These are phyloP conservation scores for Drosophila kepulauana DNA, from an alignment of 1,140 invertebrate species.

Conservation along the genomic window DNA sequence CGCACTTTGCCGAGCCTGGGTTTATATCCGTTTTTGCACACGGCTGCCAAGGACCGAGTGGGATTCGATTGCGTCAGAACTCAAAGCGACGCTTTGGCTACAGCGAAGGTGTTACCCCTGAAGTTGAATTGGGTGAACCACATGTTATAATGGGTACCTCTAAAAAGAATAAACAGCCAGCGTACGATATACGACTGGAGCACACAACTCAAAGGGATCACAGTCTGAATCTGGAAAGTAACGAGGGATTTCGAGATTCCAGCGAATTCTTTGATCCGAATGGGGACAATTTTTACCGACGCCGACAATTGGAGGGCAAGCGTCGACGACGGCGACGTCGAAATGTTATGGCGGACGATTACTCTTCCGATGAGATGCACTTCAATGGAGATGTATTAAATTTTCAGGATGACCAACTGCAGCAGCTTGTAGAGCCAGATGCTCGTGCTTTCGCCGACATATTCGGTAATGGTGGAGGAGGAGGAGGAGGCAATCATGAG, in stretches of 20 bases:
- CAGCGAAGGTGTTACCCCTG: conserved; percentile 42
- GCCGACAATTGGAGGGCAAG: conserved; percentile 49
- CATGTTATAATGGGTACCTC: conserved; percentile 67
- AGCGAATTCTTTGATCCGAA: conserved; percentile 64
- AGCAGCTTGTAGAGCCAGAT: conserved; percentile 76
- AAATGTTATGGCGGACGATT: conserved; percentile 16
- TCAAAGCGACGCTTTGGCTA: conserved; percentile 77
- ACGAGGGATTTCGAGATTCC: conserved; percentile 56
- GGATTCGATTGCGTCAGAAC: conserved; percentile 74
- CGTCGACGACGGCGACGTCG: conserved; percentile 59
- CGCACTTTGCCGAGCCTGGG: conserved; percentile 92
- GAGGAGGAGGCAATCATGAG: conserved; percentile 35
- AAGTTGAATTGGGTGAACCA: conserved; percentile 70
- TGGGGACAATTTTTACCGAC: conserved; percentile 74
- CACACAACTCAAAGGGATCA: conserved; percentile 60
- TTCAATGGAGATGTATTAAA: conserved; percentile 82
- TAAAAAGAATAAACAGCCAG: conserved; percentile 57
- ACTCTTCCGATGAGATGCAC: conserved; percentile 73
- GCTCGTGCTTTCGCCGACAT: conserved; percentile 80
- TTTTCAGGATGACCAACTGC: conserved; percentile 75
- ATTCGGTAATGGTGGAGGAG: conserved; percentile 45
- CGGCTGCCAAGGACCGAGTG: conserved; percentile 88
- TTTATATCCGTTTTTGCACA: conserved; percentile 94
- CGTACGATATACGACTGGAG: conserved; percentile 68
- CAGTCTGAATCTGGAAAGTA: conserved; percentile 56